These are phyloP conservation scores for Rhagologus leucostigma DNA, from an alignment of 2,113 vertebrate species.

Conservation along the genomic window DNA sequence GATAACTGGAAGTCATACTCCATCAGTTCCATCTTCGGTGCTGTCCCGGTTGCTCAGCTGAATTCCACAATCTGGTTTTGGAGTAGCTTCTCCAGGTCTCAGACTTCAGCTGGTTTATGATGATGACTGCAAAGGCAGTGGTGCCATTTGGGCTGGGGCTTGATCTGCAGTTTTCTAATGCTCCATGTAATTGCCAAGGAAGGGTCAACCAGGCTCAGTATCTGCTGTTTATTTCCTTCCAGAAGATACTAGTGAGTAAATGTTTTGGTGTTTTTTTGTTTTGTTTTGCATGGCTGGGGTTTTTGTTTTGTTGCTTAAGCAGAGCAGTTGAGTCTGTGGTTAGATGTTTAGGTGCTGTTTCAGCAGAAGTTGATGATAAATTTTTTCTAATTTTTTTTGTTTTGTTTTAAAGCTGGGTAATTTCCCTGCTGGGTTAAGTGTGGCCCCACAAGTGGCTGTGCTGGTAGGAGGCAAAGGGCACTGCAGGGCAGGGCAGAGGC, in stretches of 20 bases:
- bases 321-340: background rate
- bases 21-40: background rate
- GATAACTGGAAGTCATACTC: background rate
- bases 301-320: background rate
- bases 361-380: background rate
- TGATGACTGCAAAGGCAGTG: background rate
- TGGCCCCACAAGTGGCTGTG: background rate
- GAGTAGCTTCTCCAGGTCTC: background rate
- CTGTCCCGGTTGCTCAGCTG: background rate
- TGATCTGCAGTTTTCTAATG: background rate
- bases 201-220: background rate
- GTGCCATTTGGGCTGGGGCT: background rate
- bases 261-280: background rate
- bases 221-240: background rate
- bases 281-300: background rate
- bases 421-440: background rate
- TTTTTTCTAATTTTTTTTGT: background rate
- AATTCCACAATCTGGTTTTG: background rate
- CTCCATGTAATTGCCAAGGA: background rate
- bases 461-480: conserved; percentile 24
- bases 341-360: background rate
- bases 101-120: background rate
- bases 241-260: background rate
- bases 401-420: accelerated
- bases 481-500: background rate